Evolutionary conservation across 1,140 invertebrate species (phyloP), one percentile per base, ranked within the genome.

Genomic region (Agrypnia vestita): DNA sequence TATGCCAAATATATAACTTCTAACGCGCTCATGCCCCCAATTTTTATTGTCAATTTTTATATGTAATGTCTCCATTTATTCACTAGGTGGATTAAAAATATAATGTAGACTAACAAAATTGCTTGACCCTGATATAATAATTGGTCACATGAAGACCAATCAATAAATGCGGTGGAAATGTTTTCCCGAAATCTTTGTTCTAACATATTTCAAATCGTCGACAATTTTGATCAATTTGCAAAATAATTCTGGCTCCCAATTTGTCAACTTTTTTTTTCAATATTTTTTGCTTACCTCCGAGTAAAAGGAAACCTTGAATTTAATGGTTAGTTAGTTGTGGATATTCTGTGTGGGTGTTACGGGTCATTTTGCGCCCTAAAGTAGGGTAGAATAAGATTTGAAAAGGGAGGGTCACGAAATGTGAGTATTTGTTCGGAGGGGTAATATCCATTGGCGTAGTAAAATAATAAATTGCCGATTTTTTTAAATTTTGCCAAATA

Each of bases 301-400:
- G 59, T 62, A 62, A 62, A 62, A 62, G 59, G 25, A 62, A 62
- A 62, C 19, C 17, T 13, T 13, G 21, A 62, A 62, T 62, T 62
- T 62, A 62, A 62, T 62, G 59, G 59, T 62, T 62, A 62, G 59
- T 62, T 62, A 25, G 59, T 13, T n/a, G 19, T 10, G 25, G 59
- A 15, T 19, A 13, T 62, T 19, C 59, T 25, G 59, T 21, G 59
- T 21, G 59, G 59, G 59, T 62, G 13, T 62, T 13, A n/a, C 25
- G 25, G 59, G 59, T 62, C 59, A 25, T 62, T 62, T 62, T 17
- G 59, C 4, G 59, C 6, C 17, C 19, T 21, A 17, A 21, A 35
- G 11, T 51, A 15, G 11, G 11, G 49, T 35, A 35, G 25, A 35
- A 35, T 35, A 35, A 35, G n/a, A 51, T 15, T 15, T 15, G 49